A percentile compares a stretch with the other conserved stretches of the same genome.
Evolutionary conservation across 2,113 vertebrate species (phyloP).

Genomic region (Hepsetus odoe): DNA sequence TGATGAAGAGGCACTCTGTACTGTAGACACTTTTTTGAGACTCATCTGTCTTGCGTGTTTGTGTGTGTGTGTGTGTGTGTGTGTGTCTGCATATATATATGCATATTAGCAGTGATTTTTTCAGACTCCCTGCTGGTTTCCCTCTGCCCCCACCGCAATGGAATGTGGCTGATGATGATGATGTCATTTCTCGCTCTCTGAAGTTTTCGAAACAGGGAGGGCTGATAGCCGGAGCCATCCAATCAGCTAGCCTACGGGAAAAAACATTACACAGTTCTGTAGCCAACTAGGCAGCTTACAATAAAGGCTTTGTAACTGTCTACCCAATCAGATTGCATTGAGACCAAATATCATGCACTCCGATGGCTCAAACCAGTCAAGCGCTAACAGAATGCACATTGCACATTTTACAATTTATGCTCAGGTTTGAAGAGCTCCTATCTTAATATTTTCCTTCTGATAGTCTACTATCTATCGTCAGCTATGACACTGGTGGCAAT

Average conservation of each 20-base stretch:
- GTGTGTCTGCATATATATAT: slow-evolving; percentile 22
- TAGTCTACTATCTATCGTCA: too few relatives aligned
- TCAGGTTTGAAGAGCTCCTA: too few relatives aligned
- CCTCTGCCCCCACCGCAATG: slow-evolving; percentile 61
- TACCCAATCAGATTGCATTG: slow-evolving; percentile 12
- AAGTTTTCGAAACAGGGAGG: slow-evolving; percentile 53
- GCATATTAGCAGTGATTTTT: slow-evolving; percentile 57
- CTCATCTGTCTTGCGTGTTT: slow-evolving; percentile 31
- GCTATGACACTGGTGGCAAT: too few relatives aligned
- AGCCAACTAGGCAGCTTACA: slow-evolving; percentile 34
- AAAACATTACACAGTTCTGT: slow-evolving; percentile 36
- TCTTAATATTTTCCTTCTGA: too few relatives aligned
- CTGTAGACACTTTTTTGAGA: slow-evolving; percentile 51
- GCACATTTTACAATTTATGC: slow-evolving; percentile 6
- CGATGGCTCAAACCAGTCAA: slow-evolving; percentile 36
- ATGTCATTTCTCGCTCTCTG: slow-evolving; percentile 77
- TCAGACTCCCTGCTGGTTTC: slow-evolving; percentile 49
- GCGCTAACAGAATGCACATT: slow-evolving; percentile 23
- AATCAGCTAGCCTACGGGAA: slow-evolving; percentile 20
- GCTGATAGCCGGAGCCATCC: slow-evolving; percentile 34
- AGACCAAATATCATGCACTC: slow-evolving; percentile 27
- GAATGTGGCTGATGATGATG: slow-evolving; percentile 78
- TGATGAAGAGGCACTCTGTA: slow-evolving; percentile 68
- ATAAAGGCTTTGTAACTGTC: slow-evolving; percentile 50
- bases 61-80: slow-evolving; percentile 32